Conservation (phyloP, 1,140 invertebrate genomes). For the Rhagoletis pomonella region DNA sequence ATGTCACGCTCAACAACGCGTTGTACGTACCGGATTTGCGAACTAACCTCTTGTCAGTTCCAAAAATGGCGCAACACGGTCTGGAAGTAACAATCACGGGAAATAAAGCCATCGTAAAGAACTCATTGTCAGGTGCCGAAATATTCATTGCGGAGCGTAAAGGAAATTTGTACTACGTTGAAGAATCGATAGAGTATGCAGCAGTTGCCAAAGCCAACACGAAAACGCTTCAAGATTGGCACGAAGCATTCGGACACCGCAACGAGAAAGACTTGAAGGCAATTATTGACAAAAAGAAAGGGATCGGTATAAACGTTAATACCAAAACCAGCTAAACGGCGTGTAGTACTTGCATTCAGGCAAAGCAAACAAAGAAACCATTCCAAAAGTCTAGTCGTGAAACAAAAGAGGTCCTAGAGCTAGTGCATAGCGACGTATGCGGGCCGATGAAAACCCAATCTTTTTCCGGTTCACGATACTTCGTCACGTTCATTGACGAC, state of each 20-base stretch:
- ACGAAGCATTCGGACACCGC: not conserved
- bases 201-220: too few relatives aligned
- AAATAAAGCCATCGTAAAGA: too few relatives aligned
- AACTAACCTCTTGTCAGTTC: too few relatives aligned
- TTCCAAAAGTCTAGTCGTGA: constrained; percentile 17
- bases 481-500: constrained; percentile 62
- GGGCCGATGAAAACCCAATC: constrained; percentile 46
- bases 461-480: constrained; percentile 63
- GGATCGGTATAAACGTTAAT: not conserved
- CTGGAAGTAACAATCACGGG: too few relatives aligned
- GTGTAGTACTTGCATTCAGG: constrained; percentile 56
- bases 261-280: constrained; percentile 9
- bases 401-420: constrained; percentile 56
- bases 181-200: too few relatives aligned
- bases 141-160: too few relatives aligned
- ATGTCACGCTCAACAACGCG: too few relatives aligned
- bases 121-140: too few relatives aligned
- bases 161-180: too few relatives aligned
- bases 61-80: too few relatives aligned
- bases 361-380: constrained; percentile 40
- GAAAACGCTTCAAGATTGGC: too few relatives aligned
- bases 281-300: constrained; percentile 20
- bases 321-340: constrained; percentile 19
- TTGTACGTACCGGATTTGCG: too few relatives aligned
- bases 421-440: constrained; percentile 13